Base-by-base conservation (phyloP, 1,140 invertebrate genomes). In the Phymorhynchus buccinoides region DNA sequence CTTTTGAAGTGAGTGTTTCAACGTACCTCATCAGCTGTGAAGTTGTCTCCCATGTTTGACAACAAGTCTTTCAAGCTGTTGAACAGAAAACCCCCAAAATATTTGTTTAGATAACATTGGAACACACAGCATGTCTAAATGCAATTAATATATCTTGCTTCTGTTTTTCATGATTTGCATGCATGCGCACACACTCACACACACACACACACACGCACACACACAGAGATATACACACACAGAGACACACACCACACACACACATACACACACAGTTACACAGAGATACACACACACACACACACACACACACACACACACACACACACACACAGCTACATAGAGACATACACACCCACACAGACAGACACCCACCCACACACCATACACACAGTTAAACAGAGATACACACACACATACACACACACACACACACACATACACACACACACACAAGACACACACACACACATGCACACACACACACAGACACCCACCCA, bases 21-120 rank as follows among this genome's bases (percentile, higher is more conserved):
- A n/a, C 56, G n/a, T 89, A 94, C 93, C 94, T 99, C 98, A 92
- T 97, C 96, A 90, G 95, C 95, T 90, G 95, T 95, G 95, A 99
- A 99, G 95, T 98, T 99, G 93, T 99, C 98, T 89, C 98, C 98
- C 96, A 96, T 99, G 94, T 97, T 98, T 95, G 97, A 96, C 91
- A 99, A 95, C 87, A 97, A 96, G 93, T 98, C 97, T 94, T 97
- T 97, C 94, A 99, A 95, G 93, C 97, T 97, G 90, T 27, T 94
- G 93, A 48, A 83, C 62, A 88, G 86, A 48, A 35, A 30, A n/a
- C n/a, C n/a, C n/a, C n/a, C n/a, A n/a, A 6, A 79, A 32, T 12
- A 52, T 62, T 22, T 22, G 56, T 7, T 62, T 62, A 62, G 56
- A 22, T 3, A 62, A 62, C 56, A 48, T 84, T 84, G 83, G 14